Evolutionary conservation across 2,113 vertebrate genomes (phyloP), one percentile per base, ranked within the genome.

Genomic region (Cyrtonyx montezumae): DNA sequence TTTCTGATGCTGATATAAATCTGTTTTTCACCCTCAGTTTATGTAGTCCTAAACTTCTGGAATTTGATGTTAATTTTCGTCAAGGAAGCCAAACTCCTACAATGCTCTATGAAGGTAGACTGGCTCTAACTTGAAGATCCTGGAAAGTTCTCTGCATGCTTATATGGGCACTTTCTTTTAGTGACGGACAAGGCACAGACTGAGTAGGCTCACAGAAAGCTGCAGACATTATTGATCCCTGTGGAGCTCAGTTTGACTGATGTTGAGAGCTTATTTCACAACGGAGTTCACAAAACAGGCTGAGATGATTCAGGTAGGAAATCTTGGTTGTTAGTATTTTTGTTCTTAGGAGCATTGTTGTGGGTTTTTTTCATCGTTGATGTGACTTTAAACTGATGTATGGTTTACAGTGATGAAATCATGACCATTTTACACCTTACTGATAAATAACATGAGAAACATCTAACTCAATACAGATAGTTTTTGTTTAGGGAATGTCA

Each of bases 21-120:
- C 3, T 13, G 8, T 15, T 36, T 22, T 23, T 77, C 16, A 16
- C 79, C 79, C 20, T 79, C 43, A 65, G 45, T 76, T 12, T 74
- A 34, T 40, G 11, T 67, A 87, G 62, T 59, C 21, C 0, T 0
- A 21, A 8, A 14, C 3, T 51, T 77, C 65, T 51, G 2, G 2
- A 69, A 46, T 8, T 28, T 45, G 30, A 61, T 42, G 6, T n/a
- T 62, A n/a, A 9, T 76, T 68, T 14, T 5, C 7, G 9, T 59
- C 32, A 40, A 21, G 49, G 68, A 71, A 63, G 5, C n/a, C 61
- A 55, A 84, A 9, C 4, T 46, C 62, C 20, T 32, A 7, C 42
- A 42, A 25, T 21, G 6, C 2, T 65, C 37, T 43, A 43, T 1
- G 2, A 20, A 76, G 36, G 10, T 59, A 28, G 12, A 59, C 34